Base-by-base conservation (phyloP, 2,113 vertebrate genomes). In the Galbula dea region DNA sequence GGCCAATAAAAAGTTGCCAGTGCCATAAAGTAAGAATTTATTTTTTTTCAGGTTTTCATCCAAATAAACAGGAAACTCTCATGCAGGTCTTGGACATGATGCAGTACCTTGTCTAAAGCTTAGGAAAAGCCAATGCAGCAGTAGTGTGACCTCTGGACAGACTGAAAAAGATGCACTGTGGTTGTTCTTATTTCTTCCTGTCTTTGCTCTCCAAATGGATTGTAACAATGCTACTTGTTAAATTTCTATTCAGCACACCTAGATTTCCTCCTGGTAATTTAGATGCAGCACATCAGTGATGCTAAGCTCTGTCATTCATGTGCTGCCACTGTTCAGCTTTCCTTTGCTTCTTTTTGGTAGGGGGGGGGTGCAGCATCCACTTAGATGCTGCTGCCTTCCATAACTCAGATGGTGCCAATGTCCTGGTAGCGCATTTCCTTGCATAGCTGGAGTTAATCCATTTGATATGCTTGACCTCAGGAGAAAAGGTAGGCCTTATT, bases 31-130 rank as follows among this genome's bases (percentile, higher is more conserved):
- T 45, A 88, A 62, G 61, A 48, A 30, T 30, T 43, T 46, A 1
- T 65, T 83, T 76, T 84, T 96, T 84, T 96, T 55, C 26, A 49
- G 46, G 52, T 94, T 92, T 91, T 92, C 77, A 16, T 67, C 71
- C 11, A 57, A 18, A 45, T 48, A 39, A 61, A 52, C 32, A 68
- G 84, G 59, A 96, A n/a, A 34, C 24, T 76, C 21, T 69, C 27
- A 17, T 32, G 32, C 71, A 49, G 12, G 41, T 93, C 86, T 94
- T 8, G 13, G 72, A 59, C 16, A 16, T 63, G 76, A 58, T 15
- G 37, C 11, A 51, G 21, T 48, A 34, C n/a, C 71, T 77, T 52
- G 15, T 63, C 12, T 78, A 16, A n/a, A 79, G 87, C 8, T 79
- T 77, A 79, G 29, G 58, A 51, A 51, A 73, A 63, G 45, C 12